Evolutionary conservation across 2,888 invertebrate species (phyloP).

Genomic region (Parnassius smintheus): DNA sequence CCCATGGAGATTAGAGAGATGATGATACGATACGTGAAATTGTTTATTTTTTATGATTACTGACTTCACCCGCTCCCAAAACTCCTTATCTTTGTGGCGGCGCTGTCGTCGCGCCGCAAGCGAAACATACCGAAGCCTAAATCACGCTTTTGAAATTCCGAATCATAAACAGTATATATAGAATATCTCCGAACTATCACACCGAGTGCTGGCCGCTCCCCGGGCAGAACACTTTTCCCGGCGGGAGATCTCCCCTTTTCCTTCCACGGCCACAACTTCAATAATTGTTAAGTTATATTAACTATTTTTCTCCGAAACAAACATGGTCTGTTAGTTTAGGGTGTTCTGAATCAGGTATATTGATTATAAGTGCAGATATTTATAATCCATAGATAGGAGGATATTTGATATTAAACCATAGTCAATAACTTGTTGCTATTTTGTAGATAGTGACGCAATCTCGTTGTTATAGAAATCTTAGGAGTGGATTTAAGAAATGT

Average conservation of each 20-base stretch:
- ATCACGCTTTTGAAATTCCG: too few relatives aligned
- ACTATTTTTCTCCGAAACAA: constrained; percentile 90
- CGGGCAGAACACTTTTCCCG: too few relatives aligned
- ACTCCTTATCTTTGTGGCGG: too few relatives aligned
- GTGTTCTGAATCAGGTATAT: constrained; percentile 89
- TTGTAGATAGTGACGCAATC: too few relatives aligned
- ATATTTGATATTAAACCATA: constrained; percentile 97
- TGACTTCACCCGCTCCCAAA: constrained; percentile 84
- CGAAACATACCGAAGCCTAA: too few relatives aligned
- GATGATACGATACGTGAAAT: constrained; percentile 94
- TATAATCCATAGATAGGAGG: constrained; percentile 95
- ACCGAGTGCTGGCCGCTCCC: too few relatives aligned
- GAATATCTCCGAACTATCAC: too few relatives aligned
- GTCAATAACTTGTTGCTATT: constrained; percentile 95
- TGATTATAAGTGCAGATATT: constrained; percentile 93
- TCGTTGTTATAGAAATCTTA: constrained; percentile 77
- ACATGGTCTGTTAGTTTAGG: constrained; percentile 91
- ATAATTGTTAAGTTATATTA: constrained; percentile 86
- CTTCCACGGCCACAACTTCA: too few relatives aligned
- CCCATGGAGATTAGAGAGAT: constrained; percentile 96
- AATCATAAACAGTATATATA: too few relatives aligned
- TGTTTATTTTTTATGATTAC: constrained; percentile 88
- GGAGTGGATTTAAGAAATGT: constrained; percentile 49
- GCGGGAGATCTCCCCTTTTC: too few relatives aligned
- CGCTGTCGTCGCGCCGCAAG: too few relatives aligned